A percentile compares a stretch with the other conserved stretches of the same genome.
phyloP scores from a whole-genome alignment of 2,797 vertebrate genomes.

The Neostethus bicornis region DNA sequence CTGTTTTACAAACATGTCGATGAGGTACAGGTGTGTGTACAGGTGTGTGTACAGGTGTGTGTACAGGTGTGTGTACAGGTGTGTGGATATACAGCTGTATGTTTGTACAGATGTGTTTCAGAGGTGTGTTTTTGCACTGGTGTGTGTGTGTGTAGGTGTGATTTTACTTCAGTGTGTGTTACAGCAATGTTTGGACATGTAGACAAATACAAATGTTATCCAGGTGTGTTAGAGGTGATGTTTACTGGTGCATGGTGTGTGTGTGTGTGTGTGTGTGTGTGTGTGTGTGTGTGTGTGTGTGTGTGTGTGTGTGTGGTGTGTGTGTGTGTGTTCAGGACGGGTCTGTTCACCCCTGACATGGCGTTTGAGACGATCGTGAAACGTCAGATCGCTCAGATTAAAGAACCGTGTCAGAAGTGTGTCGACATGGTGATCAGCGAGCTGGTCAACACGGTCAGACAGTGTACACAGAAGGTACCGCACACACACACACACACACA shows the following conservation, averaged over 20 bases:
- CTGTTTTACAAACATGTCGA: too few relatives aligned
- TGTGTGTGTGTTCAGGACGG: slow-evolving; percentile 84
- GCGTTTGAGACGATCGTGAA: slow-evolving; percentile 98
- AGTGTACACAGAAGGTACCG: slow-evolving; percentile 94
- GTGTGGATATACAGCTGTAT: neutral
- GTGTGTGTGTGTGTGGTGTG: too few relatives aligned
- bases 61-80: too few relatives aligned
- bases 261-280: neutral
- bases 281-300: too few relatives aligned
- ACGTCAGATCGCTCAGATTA: slow-evolving; percentile 94
- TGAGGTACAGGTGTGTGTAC: neutral
- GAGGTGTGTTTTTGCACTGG: too few relatives aligned
- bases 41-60: too few relatives aligned
- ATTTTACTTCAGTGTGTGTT: too few relatives aligned
- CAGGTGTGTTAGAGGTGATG: too few relatives aligned
- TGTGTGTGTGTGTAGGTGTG: too few relatives aligned
- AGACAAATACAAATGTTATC: too few relatives aligned
- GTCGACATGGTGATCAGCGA: slow-evolving; percentile 97
- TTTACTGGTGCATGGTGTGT: neutral
- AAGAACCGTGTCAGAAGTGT: slow-evolving; percentile 97
- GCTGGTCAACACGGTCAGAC: slow-evolving; percentile 95
- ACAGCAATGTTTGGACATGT: too few relatives aligned
- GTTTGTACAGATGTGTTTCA: neutral
- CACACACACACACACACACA: too few relatives aligned
- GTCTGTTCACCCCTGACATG: slow-evolving; percentile 97